Base-by-base conservation (phyloP, 1,140 invertebrate genomes). In the Trypoxylus dichotomus region DNA sequence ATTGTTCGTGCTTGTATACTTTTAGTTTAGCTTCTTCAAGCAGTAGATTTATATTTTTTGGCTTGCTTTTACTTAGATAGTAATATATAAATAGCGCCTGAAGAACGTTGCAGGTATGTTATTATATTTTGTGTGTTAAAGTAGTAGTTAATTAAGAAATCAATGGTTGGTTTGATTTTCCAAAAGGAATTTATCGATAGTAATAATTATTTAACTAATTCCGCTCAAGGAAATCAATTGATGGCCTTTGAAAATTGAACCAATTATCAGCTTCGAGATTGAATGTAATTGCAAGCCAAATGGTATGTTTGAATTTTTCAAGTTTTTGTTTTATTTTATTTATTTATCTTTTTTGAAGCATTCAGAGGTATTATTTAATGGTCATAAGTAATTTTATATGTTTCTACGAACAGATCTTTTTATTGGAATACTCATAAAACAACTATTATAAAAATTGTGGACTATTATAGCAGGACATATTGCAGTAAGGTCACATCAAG, bases 91-190 rank as follows among this genome's bases (percentile, higher is more conserved):
- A 74, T 74, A 42, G 37, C 27, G 72, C 72, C 72, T 74, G 72
- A 74, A 74, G 72, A 74, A 41, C 72, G 27, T 74, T 71, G 37
- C 27, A 74, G 72, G 72, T 74, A 74, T 74, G 72, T 74, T 74
- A 54, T 29, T 24, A 29, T 71, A 29, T 71, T 71, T 29, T 71
- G 63, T 27, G 63, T 71, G 63, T 71, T 71, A 27, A 71, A 29
- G 63, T 27, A 71, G 47, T 54, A 54, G 47, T 71, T 71, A n/a
- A 54, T n/a, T 54, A 54, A n/a, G 15, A 37, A 54, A 54, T 54
- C 15, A 54, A 29, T 71, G 63, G 13, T 71, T 71, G 63, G n/a
- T 71, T 71, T 27, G 63, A 29, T 71, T 71, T 29, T 24, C 24
- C 63, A 60, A 60, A 60, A 60, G 24, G 54, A 60, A 60, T 6